phyloP scores from a whole-genome alignment of 2,888 invertebrate genomes.

The Platypus cylindrus region DNA sequence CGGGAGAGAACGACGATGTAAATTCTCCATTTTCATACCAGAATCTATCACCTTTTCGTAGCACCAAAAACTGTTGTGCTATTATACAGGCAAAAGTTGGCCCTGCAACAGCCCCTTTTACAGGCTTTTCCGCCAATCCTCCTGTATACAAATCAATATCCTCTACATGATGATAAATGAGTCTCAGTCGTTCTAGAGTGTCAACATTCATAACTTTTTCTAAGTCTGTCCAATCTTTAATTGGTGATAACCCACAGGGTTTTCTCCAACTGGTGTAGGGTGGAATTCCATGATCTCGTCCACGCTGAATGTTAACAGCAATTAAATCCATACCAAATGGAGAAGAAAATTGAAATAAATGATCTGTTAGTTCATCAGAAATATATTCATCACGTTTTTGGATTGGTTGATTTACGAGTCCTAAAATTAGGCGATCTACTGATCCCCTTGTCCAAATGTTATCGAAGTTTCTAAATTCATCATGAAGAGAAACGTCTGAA shows the following conservation, averaged over 20 bases:
- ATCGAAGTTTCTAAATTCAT: slow-evolving; percentile 59
- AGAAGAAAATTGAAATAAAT: slow-evolving; percentile 64
- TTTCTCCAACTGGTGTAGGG: slow-evolving; percentile 68
- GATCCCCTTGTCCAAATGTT: slow-evolving; percentile 65
- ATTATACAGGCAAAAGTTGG: slow-evolving; percentile 82
- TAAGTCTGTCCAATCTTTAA: slow-evolving; percentile 58
- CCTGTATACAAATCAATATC: slow-evolving; percentile 79
- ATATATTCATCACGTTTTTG: slow-evolving; percentile 74
- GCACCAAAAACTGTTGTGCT: slow-evolving; percentile 70
- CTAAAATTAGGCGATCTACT: slow-evolving; percentile 64
- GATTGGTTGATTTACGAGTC: slow-evolving; percentile 63
- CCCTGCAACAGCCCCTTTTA: slow-evolving; percentile 68
- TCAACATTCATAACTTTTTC: slow-evolving; percentile 52
- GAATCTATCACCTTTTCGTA: slow-evolving; percentile 66
- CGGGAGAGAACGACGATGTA: slow-evolving; percentile 61
- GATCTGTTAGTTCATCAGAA: slow-evolving; percentile 67
- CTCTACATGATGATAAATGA: slow-evolving; percentile 49
- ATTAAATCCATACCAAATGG: slow-evolving; percentile 76
- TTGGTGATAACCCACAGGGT: slow-evolving; percentile 59
- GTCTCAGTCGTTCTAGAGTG: slow-evolving; percentile 47
- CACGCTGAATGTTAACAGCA: slow-evolving; percentile 77
- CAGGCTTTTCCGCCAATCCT: slow-evolving; percentile 69
- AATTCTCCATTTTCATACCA: slow-evolving; percentile 73
- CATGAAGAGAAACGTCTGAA: slow-evolving; percentile 67
- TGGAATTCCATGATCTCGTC: slow-evolving; percentile 76